A percentile compares a stretch with the other conserved stretches of the same genome.
These are phyloP conservation scores for Ostrea denselamellosa DNA, from an alignment of 1,140 invertebrate genomes.

Conservation along the genomic window DNA sequence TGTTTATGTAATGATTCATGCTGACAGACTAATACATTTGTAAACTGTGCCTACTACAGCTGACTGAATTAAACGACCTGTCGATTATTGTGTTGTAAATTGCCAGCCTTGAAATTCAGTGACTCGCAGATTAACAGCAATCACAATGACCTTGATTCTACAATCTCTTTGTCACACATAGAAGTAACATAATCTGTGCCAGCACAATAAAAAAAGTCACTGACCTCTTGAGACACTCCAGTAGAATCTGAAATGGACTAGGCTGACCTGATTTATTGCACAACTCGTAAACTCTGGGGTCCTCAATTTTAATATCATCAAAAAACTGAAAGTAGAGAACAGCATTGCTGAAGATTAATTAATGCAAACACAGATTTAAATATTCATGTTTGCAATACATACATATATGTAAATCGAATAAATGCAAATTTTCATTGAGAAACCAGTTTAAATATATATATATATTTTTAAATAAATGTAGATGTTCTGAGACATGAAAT, in stretches of 20 bases:
- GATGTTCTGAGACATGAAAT: not conserved
- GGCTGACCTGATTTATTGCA: constrained; percentile 97
- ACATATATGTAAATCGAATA: not conserved
- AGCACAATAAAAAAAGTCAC: not conserved
- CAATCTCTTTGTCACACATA: too few species aligned
- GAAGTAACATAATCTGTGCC: too few species aligned
- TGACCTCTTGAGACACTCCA: constrained; percentile 92
- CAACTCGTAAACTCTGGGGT: constrained; percentile 95
- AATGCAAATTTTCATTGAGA: not conserved
- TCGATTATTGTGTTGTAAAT: too few species aligned
- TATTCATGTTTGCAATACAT: too few species aligned
- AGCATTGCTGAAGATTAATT: not conserved
- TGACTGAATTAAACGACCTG: too few species aligned
- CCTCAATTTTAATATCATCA: constrained; percentile 94
- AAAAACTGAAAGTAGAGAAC: constrained; percentile 86
- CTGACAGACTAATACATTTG: too few species aligned
- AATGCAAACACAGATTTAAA: not conserved
- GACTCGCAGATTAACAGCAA: too few species aligned
- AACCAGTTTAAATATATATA: not conserved
- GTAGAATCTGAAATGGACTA: constrained; percentile 93
- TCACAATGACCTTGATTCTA: too few species aligned
- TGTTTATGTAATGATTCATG: too few species aligned
- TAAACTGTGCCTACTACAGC: too few species aligned
- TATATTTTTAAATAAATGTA: not conserved
- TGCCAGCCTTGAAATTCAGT: too few species aligned